These are phyloP conservation scores for Dexiosoma caninum DNA, from an alignment of 2,888 invertebrate species.

Conservation along the genomic window DNA sequence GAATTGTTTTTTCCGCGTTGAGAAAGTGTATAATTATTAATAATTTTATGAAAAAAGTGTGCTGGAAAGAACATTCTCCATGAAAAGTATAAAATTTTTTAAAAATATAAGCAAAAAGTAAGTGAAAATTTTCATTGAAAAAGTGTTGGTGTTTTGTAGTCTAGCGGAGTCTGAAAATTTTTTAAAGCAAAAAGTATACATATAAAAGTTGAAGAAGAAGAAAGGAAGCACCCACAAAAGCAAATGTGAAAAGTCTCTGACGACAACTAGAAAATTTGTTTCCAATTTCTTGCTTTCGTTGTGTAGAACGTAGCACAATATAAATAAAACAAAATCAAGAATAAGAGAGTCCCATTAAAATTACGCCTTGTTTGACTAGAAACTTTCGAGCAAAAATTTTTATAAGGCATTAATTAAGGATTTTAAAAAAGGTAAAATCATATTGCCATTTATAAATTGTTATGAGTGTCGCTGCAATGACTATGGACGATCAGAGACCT, in stretches of 20 bases:
- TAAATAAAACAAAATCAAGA: slow-evolving; percentile 33
- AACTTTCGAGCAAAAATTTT: slow-evolving; percentile 17
- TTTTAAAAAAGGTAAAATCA: slow-evolving; percentile 45
- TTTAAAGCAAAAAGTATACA: slow-evolving; percentile 43
- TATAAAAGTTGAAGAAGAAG: slow-evolving; percentile 57
- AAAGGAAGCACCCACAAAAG: slow-evolving; percentile 52
- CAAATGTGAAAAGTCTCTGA: slow-evolving; percentile 54
- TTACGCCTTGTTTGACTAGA: slow-evolving; percentile 20
- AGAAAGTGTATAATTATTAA: slow-evolving; percentile 66
- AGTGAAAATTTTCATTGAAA: slow-evolving; percentile 66
- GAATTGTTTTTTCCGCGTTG: slow-evolving; percentile 55
- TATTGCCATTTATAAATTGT: slow-evolving; percentile 44
- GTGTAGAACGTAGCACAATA: slow-evolving; percentile 25
- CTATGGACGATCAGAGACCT: slow-evolving; percentile 78
- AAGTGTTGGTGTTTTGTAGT: slow-evolving; percentile 49
- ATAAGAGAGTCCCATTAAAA: slow-evolving; percentile 16
- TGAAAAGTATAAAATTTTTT: slow-evolving; percentile 64
- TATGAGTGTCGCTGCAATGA: slow-evolving; percentile 77
- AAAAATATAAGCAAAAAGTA: slow-evolving; percentile 66
- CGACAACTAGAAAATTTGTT: slow-evolving; percentile 53
- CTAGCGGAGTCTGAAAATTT: slow-evolving; percentile 56
- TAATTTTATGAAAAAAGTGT: slow-evolving; percentile 69
- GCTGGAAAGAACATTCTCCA: slow-evolving; percentile 67
- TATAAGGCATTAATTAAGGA: slow-evolving; percentile 36
- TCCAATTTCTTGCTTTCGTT: slow-evolving; percentile 46